Evolutionary conservation across 2,888 invertebrate species (phyloP), one percentile per base, ranked within the genome.

Genomic region (Euplexia lucipara): DNA sequence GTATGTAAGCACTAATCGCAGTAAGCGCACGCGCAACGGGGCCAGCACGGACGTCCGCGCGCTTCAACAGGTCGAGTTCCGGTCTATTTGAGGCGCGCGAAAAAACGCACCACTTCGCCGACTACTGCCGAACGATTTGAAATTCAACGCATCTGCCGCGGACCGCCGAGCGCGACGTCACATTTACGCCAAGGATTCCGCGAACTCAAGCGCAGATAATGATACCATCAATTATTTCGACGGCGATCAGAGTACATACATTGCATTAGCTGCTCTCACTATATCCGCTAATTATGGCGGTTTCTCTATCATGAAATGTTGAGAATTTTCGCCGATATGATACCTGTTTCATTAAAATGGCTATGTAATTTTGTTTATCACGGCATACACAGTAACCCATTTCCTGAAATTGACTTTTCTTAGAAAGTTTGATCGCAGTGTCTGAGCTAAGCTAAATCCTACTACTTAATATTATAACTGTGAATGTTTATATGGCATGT

Each of bases 71-170:
- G 86, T 85, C 86, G 83, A 63, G 91, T 90, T 91, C 88, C 91
- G 90, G 88, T 91, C 92, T 90, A 91, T 91, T 91, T 91, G 90
- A 81, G 51, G 37, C 51, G 49, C 70, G 83, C 83, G 75, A 86
- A 91, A 90, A 90, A 89, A 79, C 70, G 76, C 64, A 73, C 85
- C 83, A 85, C 87, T 87, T 87, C 52, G 16, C 52, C 39, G 12
- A 41, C 54, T 20, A 86, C 81, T 71, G 75, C 70, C 60, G 72
- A 80, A 71, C 78, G 61, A 88, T 88, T 90, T 88, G 81, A 84
- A 88, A 90, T 89, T 87, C 86, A 88, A 83, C 78, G 78, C 83
- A 83, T 86, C 87, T 87, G 81, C 83, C 75, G 82, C 81, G 84
- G 77, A 76, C 77, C 83, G 62, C 62, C 70, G 80, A 88, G 82